Conservation (phyloP, 2,888 invertebrate species). For the Sphecodes monilicornis region DNA sequence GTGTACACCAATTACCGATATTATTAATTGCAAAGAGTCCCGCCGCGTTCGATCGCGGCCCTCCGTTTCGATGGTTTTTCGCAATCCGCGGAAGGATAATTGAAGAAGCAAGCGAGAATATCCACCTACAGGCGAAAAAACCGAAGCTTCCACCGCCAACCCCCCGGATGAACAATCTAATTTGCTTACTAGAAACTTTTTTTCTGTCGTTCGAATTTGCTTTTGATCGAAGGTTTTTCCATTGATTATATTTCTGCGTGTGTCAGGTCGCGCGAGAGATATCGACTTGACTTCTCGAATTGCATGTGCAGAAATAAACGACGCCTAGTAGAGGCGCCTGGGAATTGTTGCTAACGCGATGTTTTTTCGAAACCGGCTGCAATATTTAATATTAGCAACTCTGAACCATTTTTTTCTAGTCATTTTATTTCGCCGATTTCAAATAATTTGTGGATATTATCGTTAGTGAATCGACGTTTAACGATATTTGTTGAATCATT, state of each 20-base stretch:
- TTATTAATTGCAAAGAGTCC: constrained; percentile 73
- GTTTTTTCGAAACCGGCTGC: background rate
- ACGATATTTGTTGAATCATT: background rate
- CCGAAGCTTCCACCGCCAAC: background rate
- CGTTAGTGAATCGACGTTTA: too few relatives aligned
- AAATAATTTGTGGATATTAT: background rate
- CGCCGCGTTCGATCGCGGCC: constrained; percentile 58
- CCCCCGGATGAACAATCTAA: background rate
- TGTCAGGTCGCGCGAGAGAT: background rate
- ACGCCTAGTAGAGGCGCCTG: background rate
- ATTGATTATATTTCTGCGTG: background rate
- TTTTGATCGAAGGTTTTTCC: background rate
- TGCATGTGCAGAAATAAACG: background rate
- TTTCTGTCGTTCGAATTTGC: background rate
- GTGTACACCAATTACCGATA: constrained; percentile 74
- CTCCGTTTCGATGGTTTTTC: constrained; percentile 24
- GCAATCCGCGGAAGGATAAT: constrained; percentile 33
- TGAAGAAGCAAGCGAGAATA: constrained; percentile 30
- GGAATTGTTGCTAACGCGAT: background rate
- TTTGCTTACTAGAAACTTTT: background rate
- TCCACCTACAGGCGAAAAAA: constrained; percentile 8
- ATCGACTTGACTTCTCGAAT: background rate
- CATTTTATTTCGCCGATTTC: background rate
- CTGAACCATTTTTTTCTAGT: background rate
- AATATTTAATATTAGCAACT: background rate